Percentiles rank a stretch among this genome's conserved stretches.
Evolutionary conservation across 2,797 vertebrate genomes (phyloP).

Genomic region (Capromys pilorides): DNA sequence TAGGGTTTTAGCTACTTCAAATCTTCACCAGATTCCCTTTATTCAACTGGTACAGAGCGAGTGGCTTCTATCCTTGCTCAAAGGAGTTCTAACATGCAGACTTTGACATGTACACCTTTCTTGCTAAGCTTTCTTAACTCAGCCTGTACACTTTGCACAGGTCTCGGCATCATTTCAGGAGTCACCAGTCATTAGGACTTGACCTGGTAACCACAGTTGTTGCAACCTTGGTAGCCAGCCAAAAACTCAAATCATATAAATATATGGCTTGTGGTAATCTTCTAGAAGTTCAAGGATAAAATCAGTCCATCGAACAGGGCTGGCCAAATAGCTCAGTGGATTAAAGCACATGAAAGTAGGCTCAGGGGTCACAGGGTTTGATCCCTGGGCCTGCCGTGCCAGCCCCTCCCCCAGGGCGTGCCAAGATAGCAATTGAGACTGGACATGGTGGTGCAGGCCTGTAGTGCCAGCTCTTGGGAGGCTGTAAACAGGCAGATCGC

Average conservation of each 20-base stretch:
- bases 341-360: too few species aligned
- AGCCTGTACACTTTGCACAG: background rate
- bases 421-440: too few species aligned
- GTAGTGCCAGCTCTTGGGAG: too few species aligned
- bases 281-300: background rate
- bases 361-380: too few species aligned
- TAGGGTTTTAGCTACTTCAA: background rate
- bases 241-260: conserved; percentile 37
- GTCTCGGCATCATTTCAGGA: background rate
- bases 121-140: background rate
- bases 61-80: background rate
- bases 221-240: background rate
- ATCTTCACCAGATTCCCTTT: background rate
- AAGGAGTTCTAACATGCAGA: background rate
- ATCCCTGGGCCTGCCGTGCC: too few species aligned
- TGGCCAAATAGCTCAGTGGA: too few species aligned
- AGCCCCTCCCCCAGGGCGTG: too few species aligned
- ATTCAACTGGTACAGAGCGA: background rate
- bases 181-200: background rate
- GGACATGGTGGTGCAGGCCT: too few species aligned
- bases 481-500: too few species aligned
- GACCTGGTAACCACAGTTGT: background rate
- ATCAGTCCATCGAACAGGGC: too few species aligned
- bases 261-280: background rate
- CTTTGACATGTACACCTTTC: background rate